A percentile compares a stretch with the other conserved stretches of the same genome.
These are phyloP conservation scores for Rhopilema esculentum DNA, from an alignment of 30 jellyfish, hydroid and myxozoan species.

Conservation along the genomic window DNA sequence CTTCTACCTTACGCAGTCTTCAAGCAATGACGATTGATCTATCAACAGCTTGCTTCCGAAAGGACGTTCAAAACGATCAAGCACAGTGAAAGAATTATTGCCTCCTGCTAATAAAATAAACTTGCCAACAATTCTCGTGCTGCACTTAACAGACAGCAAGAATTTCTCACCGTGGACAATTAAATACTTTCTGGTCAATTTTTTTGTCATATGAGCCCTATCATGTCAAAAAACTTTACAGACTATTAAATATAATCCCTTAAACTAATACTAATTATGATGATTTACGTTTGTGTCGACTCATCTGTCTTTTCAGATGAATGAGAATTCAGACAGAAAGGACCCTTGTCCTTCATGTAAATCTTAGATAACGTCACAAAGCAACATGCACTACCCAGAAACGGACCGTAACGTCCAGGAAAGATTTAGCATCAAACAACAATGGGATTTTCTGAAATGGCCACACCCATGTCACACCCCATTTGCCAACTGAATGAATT, in stretches of 20 bases:
- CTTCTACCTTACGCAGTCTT: not conserved
- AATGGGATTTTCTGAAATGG: too few species aligned
- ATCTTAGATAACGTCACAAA: not conserved
- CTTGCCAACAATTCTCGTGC: slow-evolving; percentile 24
- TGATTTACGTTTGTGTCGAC: not conserved
- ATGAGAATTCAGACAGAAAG: not conserved
- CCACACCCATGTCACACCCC: too few species aligned
- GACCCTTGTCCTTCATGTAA: not conserved
- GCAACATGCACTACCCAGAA: not conserved
- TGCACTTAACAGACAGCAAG: slow-evolving; percentile 9
- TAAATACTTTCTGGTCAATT: slow-evolving; percentile 13
- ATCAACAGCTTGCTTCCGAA: slow-evolving; percentile 28
- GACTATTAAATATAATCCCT: slow-evolving; percentile 34
- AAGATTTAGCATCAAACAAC: too few species aligned
- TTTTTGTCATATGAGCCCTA: slow-evolving; percentile 20
- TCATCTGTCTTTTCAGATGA: not conserved
- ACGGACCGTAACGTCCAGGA: too few species aligned
- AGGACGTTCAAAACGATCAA: too few species aligned
- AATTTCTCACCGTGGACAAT: not conserved
- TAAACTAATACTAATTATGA: slow-evolving; percentile 8
- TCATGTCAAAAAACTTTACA: slow-evolving; percentile 14
- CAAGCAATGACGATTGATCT: not conserved
- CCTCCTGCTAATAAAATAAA: slow-evolving; percentile 39
- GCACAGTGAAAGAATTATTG: not conserved
- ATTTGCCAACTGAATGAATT: too few species aligned